Evolutionary conservation across 2,888 invertebrate species (phyloP), one percentile per base, ranked within the genome.

Genomic region (Furcula furcula): DNA sequence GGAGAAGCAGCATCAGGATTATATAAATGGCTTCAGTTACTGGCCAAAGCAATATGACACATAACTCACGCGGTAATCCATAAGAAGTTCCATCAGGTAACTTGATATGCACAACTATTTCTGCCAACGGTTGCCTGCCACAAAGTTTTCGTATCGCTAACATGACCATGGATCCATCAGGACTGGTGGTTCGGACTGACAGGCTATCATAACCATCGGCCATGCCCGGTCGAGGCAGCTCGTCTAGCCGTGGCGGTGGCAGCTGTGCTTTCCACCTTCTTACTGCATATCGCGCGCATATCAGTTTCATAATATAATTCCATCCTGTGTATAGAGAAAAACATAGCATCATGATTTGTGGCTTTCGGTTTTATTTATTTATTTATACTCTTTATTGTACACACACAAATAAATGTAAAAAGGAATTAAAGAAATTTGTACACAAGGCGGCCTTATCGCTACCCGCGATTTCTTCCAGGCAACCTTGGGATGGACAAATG

Each of bases 101-200:
- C 38, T 75, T 76, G 9, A 94, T 65, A 35, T 89, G 76, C 1
- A 94, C 60, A 43, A 86, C 86, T 0, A 91, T 71, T 74, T 94
- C 93, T 52, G 75, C 67, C 75, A 87, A 53, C 12, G 90, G 70
- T 35, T 86, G 85, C 15, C 79, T 73, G 1, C 61, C 67, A 28
- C 60, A 72, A 26, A 89, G 68, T 41, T 91, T 87, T 5, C 88
- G 86, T 28, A 93, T 74, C 36, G 84, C 85, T 7, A 93, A 48
- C 4, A 90, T 68, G 0, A 94, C 12, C 0, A 85, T 78, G 29
- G 91, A 88, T 0, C 92, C 92, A 9, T 91, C 86, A 4, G 90
- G 79, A 29, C 92, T 90, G 0, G 84, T 68, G 0, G 91, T 91
- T 26, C 89, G 90, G 31, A 94, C 75, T 5, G 76, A 66, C 9